phyloP scores from a whole-genome alignment of 2,888 invertebrate species.

The Eupithecia pulchellata region DNA sequence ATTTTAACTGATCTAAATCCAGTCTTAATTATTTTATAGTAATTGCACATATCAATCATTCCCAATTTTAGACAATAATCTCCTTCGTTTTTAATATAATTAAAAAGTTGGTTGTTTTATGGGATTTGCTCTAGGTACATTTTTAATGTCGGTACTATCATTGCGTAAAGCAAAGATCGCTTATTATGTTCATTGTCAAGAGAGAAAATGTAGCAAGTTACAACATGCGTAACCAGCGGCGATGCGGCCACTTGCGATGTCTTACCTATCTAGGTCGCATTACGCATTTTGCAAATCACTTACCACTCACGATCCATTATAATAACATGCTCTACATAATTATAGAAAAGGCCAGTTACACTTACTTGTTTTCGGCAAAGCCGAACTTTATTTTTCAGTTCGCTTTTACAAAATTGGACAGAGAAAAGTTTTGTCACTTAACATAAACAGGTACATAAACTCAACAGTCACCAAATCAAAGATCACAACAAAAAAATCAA shows the following conservation, averaged over 20 bases:
- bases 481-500: constrained; percentile 67
- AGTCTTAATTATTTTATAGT: neutral
- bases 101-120: neutral
- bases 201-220: constrained; percentile 66
- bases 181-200: constrained; percentile 70
- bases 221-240: constrained; percentile 60
- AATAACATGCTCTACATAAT: constrained; percentile 57
- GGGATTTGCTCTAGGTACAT: neutral
- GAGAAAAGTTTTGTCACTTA: constrained; percentile 54
- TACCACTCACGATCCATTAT: constrained; percentile 60
- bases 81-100: neutral
- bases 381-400: constrained; percentile 66
- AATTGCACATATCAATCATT: neutral
- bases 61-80: neutral
- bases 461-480: constrained; percentile 74
- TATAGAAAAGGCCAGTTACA: constrained; percentile 59
- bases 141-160: constrained; percentile 12
- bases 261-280: constrained; percentile 76
- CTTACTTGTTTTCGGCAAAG: constrained; percentile 58
- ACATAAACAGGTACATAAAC: constrained; percentile 84
- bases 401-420: constrained; percentile 47
- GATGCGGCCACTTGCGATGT: constrained; percentile 63
- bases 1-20: neutral
- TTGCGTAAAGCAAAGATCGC: constrained; percentile 72
- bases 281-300: constrained; percentile 76